These are phyloP conservation scores for Sinocyclocheilus anophthalmus DNA, from an alignment of 2,113 vertebrate genomes.

Conservation along the genomic window DNA sequence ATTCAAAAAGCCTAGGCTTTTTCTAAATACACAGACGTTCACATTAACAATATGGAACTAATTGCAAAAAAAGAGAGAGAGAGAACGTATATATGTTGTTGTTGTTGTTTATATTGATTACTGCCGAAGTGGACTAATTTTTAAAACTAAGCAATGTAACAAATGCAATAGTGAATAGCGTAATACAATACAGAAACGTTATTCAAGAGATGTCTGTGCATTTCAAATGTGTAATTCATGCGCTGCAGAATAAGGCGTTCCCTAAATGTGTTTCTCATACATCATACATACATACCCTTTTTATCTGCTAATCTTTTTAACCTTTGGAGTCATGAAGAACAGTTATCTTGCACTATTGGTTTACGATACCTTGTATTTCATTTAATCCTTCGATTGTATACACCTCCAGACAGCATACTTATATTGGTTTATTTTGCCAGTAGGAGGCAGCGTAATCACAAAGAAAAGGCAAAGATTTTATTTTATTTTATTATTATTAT, in stretches of 20 bases:
- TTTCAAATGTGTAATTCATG: background rate
- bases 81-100: background rate
- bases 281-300: background rate
- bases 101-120: background rate
- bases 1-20: background rate
- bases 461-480: background rate
- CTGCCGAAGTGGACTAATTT: too few relatives aligned
- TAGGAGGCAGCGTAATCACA: background rate
- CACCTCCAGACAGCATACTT: background rate
- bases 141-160: background rate
- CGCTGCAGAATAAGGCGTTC: background rate
- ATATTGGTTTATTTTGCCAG: background rate
- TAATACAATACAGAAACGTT: background rate
- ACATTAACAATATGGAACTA: background rate
- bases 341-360: constrained; percentile 7
- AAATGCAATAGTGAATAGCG: background rate
- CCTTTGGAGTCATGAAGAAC: background rate
- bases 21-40: background rate
- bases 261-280: constrained; percentile 8
- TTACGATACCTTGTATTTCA: background rate
- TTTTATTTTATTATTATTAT: too few relatives aligned
- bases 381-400: background rate
- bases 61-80: background rate
- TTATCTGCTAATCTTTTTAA: background rate
- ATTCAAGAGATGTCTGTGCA: background rate